A percentile compares a stretch with the other conserved stretches of the same genome.
Conservation (phyloP, 2,113 vertebrate genomes). For the Phylloscopus trochilus region DNA sequence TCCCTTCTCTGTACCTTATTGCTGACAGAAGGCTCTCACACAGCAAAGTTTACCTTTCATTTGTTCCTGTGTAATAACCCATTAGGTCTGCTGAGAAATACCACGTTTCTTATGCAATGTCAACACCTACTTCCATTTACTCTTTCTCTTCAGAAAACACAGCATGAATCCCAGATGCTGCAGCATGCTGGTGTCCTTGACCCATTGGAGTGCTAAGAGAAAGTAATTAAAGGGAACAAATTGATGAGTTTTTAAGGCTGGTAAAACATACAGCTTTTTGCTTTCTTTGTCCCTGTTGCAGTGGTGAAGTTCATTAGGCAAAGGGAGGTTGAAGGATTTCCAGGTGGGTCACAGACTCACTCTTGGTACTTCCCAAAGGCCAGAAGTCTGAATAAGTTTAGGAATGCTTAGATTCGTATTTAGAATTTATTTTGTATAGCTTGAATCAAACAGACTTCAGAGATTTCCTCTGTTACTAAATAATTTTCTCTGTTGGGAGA, state of each 20-base stretch:
- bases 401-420: background rate
- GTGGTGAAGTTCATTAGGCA: background rate
- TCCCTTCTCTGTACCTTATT: background rate
- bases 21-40: background rate
- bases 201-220: background rate
- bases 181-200: slow-evolving; percentile 42
- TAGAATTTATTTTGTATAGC: background rate
- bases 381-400: background rate
- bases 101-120: slow-evolving; percentile 40
- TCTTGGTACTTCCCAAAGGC: background rate
- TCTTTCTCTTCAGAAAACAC: slow-evolving; percentile 39
- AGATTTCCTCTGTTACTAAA: background rate
- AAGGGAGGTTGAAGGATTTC: background rate
- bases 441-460: background rate
- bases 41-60: slow-evolving; percentile 56
- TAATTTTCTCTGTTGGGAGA: background rate
- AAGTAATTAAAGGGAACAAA: slow-evolving; percentile 52
- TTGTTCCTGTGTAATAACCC: slow-evolving; percentile 53
- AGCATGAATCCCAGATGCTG: slow-evolving; percentile 54
- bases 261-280: background rate
- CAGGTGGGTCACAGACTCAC: background rate
- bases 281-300: background rate
- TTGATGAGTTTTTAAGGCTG: slow-evolving; percentile 17
- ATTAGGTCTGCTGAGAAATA: slow-evolving; percentile 42
- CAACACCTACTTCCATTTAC: slow-evolving; percentile 58